Evolutionary conservation across 2,797 vertebrate species (phyloP), one percentile per base, ranked within the genome.

Genomic region (Poeciliopsis gracilis): DNA sequence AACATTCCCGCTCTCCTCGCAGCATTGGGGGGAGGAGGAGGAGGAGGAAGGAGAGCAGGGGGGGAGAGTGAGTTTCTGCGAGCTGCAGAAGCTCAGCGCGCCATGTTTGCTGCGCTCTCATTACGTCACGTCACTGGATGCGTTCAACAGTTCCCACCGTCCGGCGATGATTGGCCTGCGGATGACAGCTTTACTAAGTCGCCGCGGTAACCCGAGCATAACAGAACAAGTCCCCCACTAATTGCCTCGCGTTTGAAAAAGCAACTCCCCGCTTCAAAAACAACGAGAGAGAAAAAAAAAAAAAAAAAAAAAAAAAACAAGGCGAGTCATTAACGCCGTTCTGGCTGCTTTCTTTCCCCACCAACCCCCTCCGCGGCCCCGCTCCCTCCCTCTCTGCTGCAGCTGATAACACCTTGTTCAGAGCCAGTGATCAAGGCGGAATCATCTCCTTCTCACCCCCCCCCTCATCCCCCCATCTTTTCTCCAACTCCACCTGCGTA

Each of bases 401-500:
- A 89, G 92, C 90, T 87, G 89, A 88, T 90, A 90, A 93, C 92
- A 94, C 90, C 90, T 93, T 91, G 90, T 93, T 94, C 89, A 86
- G 84, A 91, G 84, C 63, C 82, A 80, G 89, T 91, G 92, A 93
- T 93, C 94, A 94, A 93, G 91, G 90, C 87, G 80, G 87, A 92
- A 93, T 91, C 93, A 93, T 92, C 92, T 90, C 87, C 91, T 92
- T 91, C 91, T 93, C 89, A 91, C 87, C 90, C 87, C 90, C 33
- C 87, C 90, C 90, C 90, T 92, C 89, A 90, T 86, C 90, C 87
- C 90, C 90, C 91, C 90, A 90, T 91, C 90, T 92, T 90, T 90
- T 90, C 94, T 93, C 92, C 92, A 88, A 92, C 92, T 91, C 92
- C 95, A 96, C 95, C 95, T 95, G 95, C 93, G 92, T 95, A 96